Evolutionary conservation across 2,113 vertebrate genomes (phyloP).

Genomic region (Balaeniceps rex): DNA sequence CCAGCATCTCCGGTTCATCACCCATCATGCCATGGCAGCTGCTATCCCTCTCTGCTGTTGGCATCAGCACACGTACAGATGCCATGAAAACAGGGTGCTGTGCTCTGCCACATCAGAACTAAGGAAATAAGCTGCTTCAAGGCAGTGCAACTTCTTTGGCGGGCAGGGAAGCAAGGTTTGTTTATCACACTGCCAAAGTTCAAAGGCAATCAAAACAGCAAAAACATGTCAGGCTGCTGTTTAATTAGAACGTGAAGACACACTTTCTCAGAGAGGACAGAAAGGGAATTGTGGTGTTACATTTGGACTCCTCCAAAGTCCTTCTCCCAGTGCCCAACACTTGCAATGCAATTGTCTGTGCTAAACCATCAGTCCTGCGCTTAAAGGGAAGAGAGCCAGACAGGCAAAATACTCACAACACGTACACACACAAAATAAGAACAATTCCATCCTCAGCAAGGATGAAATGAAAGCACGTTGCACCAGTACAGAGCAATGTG

Average conservation of each 20-base stretch:
- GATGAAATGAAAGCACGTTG: not conserved
- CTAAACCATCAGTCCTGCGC: not conserved
- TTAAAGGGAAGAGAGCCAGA: not conserved
- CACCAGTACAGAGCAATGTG: not conserved
- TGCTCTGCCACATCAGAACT: not conserved
- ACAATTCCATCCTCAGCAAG: not conserved
- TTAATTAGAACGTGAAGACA: not conserved
- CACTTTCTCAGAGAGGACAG: not conserved
- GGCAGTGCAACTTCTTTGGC: not conserved
- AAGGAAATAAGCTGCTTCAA: not conserved
- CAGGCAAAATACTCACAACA: not conserved
- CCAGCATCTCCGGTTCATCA: not conserved
- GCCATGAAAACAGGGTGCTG: not conserved
- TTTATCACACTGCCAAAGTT: conserved; percentile 2
- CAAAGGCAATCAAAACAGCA: conserved; percentile 22
- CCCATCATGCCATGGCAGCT: not conserved
- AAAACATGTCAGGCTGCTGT: not conserved
- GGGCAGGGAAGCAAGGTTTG: not conserved
- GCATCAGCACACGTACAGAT: not conserved
- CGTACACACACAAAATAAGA: not conserved
- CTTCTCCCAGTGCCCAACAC: not conserved
- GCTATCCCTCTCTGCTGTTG: not conserved
- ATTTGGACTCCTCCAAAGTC: not conserved
- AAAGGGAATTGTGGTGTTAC: not conserved
- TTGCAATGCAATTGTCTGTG: not conserved